Evolutionary conservation across 2,888 invertebrate genomes (phyloP).

Genomic region (Crioceris asparagi): DNA sequence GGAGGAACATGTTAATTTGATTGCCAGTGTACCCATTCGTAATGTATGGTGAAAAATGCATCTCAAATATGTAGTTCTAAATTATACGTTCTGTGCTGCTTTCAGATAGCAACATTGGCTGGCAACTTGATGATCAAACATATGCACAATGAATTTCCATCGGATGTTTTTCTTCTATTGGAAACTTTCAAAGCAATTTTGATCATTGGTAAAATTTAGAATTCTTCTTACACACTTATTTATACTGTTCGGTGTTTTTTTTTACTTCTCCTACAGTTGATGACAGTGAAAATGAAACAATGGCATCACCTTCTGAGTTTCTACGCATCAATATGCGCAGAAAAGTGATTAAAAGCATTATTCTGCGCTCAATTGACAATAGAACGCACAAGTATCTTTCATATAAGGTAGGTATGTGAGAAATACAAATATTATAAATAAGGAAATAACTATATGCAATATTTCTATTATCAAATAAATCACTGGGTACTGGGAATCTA

Average conservation of each 20-base stretch:
- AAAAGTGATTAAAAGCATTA: conserved; percentile 40
- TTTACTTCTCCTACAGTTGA: no score
- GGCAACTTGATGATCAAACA: conserved; percentile 66
- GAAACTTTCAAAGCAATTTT: conserved; percentile 49
- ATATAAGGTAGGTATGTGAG: conserved; percentile 31
- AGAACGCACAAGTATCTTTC: conserved; percentile 30
- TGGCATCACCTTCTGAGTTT: conserved; percentile 30
- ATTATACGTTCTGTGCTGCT: no score
- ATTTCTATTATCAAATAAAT: no score
- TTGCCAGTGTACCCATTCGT: conserved; percentile 61
- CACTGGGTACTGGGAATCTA: not conserved
- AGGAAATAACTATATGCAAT: no score
- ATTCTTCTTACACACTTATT: not conserved
- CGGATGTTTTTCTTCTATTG: conserved; percentile 58
- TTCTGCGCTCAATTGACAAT: conserved; percentile 39
- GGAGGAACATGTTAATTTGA: conserved; percentile 52
- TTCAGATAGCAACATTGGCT: conserved; percentile 49
- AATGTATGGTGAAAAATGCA: no score
- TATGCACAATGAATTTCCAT: conserved; percentile 55
- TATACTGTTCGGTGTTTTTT: no score
- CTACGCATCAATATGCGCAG: conserved; percentile 38
- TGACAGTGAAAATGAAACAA: conserved; percentile 17
- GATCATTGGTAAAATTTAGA: conserved; percentile 23
- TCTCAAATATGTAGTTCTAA: no score
- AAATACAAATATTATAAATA: no score